Base-by-base conservation (phyloP, 1,140 invertebrate species). In the Dysdera silvatica region DNA sequence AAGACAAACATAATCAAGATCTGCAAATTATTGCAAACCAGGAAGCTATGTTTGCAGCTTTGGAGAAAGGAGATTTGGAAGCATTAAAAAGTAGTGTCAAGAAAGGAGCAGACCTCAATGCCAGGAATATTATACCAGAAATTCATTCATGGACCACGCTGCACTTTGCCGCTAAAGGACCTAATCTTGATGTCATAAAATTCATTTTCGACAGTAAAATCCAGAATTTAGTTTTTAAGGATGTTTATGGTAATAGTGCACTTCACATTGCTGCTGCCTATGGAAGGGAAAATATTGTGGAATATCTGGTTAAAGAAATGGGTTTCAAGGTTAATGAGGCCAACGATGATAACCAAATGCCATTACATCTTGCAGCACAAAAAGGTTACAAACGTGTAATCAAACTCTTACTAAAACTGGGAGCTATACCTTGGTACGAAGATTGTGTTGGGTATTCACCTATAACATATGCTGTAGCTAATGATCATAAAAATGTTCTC, bases 281-380 rank as follows among this genome's bases (percentile, higher is more conserved):
- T 56, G 61, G 61, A 48, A 40, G 54, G 8, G 26, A 8, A 48
- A 31, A 57, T 8, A 51, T 47, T 1, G 55, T 57, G 3, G n/a
- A 33, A 20, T 63, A 32, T 28, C 18, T 63, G 14, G 29, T 63
- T 14, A 14, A 28, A 35, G 20, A 57, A 1, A 3, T 16, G 20
- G 16, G 28, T 4, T 2, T 49, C 7, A 23, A 37, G 3, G 24
- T 45, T 16, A 23, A 66, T 18, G 49, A 41, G 6, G 2, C n/a
- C 16, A 18, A 41, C 33, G n/a, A 45, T 14, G 4, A 55, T 3
- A 18, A 40, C 29, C 10, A 20, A 2, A 63, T 54, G 6, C 61
- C 61, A 24, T 29, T 63, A 2, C 61, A 63, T 24, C 16, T 49
- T n/a, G 59, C 43, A 26, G 60, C 43, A 24, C 23, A 41, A 43